phyloP scores from a whole-genome alignment of 2,113 vertebrate species.

The Marmota monax region DNA sequence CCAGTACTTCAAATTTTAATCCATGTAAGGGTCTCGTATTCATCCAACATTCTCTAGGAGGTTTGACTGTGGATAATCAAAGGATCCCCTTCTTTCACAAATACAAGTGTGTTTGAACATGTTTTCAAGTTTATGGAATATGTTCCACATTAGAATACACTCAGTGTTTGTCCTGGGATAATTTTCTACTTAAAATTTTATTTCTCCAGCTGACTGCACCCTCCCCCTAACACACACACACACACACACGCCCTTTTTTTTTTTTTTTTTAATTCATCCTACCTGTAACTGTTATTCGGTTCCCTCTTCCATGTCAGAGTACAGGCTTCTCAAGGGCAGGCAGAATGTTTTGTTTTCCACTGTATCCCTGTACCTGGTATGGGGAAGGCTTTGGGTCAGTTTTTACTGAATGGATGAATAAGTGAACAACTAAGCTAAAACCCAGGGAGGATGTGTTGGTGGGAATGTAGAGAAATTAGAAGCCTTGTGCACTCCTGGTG shows the following conservation, averaged over 20 bases:
- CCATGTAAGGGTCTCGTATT: neutral
- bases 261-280: neutral
- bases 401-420: neutral
- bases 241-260: too few species aligned
- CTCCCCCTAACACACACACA: too few species aligned
- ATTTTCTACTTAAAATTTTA: neutral
- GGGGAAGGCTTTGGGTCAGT: neutral
- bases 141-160: neutral
- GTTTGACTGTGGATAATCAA: constrained; percentile 7
- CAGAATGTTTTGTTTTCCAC: neutral
- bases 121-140: neutral
- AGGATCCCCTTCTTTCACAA: neutral
- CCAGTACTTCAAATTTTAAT: neutral
- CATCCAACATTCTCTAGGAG: neutral
- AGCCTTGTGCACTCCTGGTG: neutral
- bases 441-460: neutral
- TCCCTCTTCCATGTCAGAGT: neutral
- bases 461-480: neutral
- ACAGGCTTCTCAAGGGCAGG: neutral
- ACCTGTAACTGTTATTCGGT: neutral
- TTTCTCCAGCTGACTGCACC: neutral
- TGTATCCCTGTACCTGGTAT: neutral
- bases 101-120: neutral
- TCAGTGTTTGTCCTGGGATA: neutral
- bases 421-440: neutral